A percentile compares a stretch with the other conserved stretches of the same genome.
phyloP scores from a whole-genome alignment of 2,113 vertebrate genomes.

The Atherinomorus stipes region DNA sequence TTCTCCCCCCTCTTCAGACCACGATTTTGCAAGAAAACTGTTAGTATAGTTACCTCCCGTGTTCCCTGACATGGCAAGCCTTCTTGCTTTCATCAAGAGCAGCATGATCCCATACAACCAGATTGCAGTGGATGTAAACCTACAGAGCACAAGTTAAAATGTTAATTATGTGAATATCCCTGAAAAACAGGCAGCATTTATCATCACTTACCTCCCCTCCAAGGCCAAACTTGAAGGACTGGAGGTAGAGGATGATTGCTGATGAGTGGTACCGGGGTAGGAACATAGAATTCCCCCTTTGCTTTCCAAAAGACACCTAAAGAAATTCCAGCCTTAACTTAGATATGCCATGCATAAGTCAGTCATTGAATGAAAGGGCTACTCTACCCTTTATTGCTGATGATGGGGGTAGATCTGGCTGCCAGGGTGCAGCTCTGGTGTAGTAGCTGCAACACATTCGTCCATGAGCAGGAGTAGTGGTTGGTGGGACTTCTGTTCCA shows the following conservation, averaged over 20 bases:
- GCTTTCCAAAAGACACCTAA: slow-evolving; percentile 83
- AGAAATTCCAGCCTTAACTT: neutral
- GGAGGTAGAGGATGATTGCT: slow-evolving; percentile 74
- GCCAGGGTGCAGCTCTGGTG: slow-evolving; percentile 33
- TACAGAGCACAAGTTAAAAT: slow-evolving; percentile 34
- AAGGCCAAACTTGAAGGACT: slow-evolving; percentile 76
- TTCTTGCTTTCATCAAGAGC: slow-evolving; percentile 73
- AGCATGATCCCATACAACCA: slow-evolving; percentile 81
- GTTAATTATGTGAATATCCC: neutral
- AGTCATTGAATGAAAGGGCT: too few species aligned
- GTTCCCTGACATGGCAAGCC: slow-evolving; percentile 76
- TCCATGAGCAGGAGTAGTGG: slow-evolving; percentile 82
- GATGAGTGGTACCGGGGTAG: slow-evolving; percentile 73
- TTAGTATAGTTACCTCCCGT: slow-evolving; percentile 61
- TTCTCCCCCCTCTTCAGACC: too few species aligned
- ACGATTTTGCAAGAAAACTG: too few species aligned
- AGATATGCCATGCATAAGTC: too few species aligned
- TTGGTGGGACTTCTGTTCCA: slow-evolving; percentile 78
- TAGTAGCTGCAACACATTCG: slow-evolving; percentile 78
- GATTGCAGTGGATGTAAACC: slow-evolving; percentile 84
- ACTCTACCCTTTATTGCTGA: slow-evolving; percentile 83
- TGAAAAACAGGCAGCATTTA: accelerated
- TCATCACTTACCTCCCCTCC: slow-evolving; percentile 58
- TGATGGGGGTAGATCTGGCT: slow-evolving; percentile 72
- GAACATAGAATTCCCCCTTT: slow-evolving; percentile 72